Base-by-base conservation (phyloP, 2,797 vertebrate genomes). In the Adelosebastes latens region DNA sequence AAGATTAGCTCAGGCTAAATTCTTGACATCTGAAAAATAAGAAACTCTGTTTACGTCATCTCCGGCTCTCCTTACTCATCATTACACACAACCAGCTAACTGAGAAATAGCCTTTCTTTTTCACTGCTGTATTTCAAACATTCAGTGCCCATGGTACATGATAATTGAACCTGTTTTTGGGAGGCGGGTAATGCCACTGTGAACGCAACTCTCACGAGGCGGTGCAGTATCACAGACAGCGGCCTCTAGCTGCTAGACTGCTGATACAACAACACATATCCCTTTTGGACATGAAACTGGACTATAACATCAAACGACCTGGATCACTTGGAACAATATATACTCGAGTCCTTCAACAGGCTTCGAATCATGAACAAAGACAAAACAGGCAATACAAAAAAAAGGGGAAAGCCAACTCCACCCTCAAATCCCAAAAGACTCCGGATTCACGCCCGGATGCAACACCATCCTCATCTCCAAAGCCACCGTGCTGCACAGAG, bases 21-120 rank as follows among this genome's bases (percentile, higher is more conserved):
- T 49, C 16, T 49, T 49, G 46, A 49, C 63, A 69, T 74, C 52
- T 73, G 70, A 32, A 80, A 77, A 71, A 59, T 75, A 4, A 4
- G 59, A 39, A 55, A 56, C 32, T 72, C n/a, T 61, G 63, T 60
- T 58, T 32, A 67, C 29, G n/a, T 65, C 59, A 77, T 72, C 52
- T 42, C 31, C 9, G 9, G 13, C 25, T 72, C n/a, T 27, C 18
- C 27, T 27, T 34, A 27, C 39, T 77, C 77, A 55, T 55, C 32
- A 52, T 62, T 67, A 22, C 58, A 68, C 22, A 53, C 63, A 49
- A 62, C 24, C 39, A 68, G 53, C 31, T 46, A 25, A 12, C 29
- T 32, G n/a, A 39, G 25, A 6, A 34, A 59, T 13, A 80, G 42
- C 32, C 56, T 62, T 68, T 0, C 0, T 34, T 56, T 67, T 34